Base-by-base conservation (phyloP, 30 jellyfish, hydroid and myxozoan species). In the Morbakka virulenta region DNA sequence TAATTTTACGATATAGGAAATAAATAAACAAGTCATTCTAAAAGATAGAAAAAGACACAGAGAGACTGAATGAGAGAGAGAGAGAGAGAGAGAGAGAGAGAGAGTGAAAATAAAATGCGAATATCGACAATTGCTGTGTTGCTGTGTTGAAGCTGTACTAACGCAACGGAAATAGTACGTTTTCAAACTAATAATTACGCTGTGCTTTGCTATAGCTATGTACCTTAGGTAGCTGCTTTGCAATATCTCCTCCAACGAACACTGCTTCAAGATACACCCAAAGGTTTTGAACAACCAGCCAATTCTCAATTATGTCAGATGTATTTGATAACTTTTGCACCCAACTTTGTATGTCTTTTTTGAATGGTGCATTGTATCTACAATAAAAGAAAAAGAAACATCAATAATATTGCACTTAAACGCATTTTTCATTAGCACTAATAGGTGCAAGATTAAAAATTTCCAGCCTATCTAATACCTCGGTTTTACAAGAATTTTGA, bases 231-330 rank as follows among this genome's bases (percentile, higher is more conserved):
- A 92, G 77, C 57, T 92, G 98, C 72, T 92, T 92, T 13, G 98
- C 98, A 28, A 92, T 92, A 64, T 92, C 98, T 13, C 98, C 98
- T 32, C 98, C 98, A 30, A 92, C 98, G 81, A 92, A 92, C 64
- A 92, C 98, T 25, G 98, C 98, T 77, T 92, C 98, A 17, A 92
- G 75, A 64, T 92, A 92, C 33, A 92, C 96, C 98, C 98, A 92
- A 34, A 92, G 79, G 63, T 92, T 92, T 73, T 92, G 98, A 57
- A 92, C 98, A 79, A 92, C 84, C 94, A 92, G 52, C 98, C 98
- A 92, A 70, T 89, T 92, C 53, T 92, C 98, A 47, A 92, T 92
- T 9, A 92, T 92, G 33, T 92, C 98, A 6, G 98, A 92, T 1
- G 98, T 92, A 69, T 92, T 92, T 50, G 98, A 92, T 22, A 92